Percentiles rank a stretch among this genome's conserved stretches.
Evolutionary conservation across 2,888 invertebrate species (phyloP).

Genomic region (Hydropsyche betteni): DNA sequence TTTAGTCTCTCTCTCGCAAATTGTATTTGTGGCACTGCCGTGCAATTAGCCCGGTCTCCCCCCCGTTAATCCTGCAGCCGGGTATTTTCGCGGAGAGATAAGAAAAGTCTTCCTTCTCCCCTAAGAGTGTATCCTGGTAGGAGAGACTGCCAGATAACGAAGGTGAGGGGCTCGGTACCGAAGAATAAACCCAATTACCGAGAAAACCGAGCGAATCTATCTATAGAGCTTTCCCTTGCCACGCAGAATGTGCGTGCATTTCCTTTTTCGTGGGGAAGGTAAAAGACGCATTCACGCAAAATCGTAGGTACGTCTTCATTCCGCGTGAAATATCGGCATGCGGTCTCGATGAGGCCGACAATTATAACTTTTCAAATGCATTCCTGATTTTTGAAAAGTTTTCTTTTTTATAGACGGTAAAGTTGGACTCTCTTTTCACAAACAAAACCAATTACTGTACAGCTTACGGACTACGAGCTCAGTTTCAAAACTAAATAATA

Average conservation of each 20-base stretch:
- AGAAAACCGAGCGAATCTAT: conserved; percentile 23
- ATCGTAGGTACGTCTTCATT: too few relatives aligned
- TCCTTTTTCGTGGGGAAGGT: not conserved
- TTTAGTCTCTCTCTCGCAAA: conserved; percentile 48
- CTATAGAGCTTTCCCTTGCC: not conserved
- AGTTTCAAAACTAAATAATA: too few relatives aligned
- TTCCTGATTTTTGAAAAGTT: too few relatives aligned
- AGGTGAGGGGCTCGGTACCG: conserved; percentile 19
- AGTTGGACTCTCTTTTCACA: not conserved
- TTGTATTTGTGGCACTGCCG: conserved; percentile 49
- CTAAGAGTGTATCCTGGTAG: not conserved
- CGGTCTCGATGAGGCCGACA: too few relatives aligned
- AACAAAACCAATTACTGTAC: conserved; percentile 6
- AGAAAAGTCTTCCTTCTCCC: conserved; percentile 10
- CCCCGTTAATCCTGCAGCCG: conserved; percentile 43
- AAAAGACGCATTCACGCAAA: too few relatives aligned
- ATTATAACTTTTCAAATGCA: too few relatives aligned
- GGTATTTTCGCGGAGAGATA: not conserved
- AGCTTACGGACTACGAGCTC: not conserved
- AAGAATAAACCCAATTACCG: conserved; percentile 27
- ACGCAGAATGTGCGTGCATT: not conserved
- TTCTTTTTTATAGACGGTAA: not conserved
- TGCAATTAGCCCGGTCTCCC: conserved; percentile 41
- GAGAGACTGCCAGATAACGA: conserved; percentile 12
- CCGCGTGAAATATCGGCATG: too few relatives aligned